Evolutionary conservation across 2,888 invertebrate species (phyloP).

Genomic region (Drosophila mimica): DNA sequence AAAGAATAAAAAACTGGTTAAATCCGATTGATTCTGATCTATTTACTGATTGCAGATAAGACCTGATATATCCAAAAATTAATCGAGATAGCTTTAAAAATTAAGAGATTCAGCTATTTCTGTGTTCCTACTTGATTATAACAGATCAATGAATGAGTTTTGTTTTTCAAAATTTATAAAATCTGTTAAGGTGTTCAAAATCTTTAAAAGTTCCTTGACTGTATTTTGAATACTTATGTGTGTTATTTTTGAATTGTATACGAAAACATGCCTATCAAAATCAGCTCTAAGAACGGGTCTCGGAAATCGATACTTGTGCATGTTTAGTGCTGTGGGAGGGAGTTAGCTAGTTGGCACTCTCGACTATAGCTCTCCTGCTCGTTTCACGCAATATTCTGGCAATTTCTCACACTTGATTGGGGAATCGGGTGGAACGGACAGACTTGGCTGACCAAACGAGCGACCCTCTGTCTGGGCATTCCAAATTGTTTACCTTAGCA

Average conservation of each 20-base stretch:
- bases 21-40: neutral
- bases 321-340: neutral
- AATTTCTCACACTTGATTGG: constrained; percentile 25
- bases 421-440: constrained; percentile 5
- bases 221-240: neutral
- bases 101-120: too few species aligned
- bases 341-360: neutral
- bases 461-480: constrained; percentile 33
- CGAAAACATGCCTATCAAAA: neutral
- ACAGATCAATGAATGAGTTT: neutral
- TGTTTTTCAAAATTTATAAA: neutral
- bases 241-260: neutral
- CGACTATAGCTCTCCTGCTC: too few species aligned
- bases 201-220: neutral
- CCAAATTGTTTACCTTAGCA: constrained; percentile 76
- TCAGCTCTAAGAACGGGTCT: neutral
- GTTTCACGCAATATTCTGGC: constrained; percentile 42
- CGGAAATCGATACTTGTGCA: neutral
- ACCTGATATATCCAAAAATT: neutral
- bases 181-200: neutral
- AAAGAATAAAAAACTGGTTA: neutral
- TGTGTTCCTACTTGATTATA: neutral
- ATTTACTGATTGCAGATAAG: neutral
- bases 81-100: neutral
- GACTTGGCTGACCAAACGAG: constrained; percentile 44